phyloP scores from a whole-genome alignment of 2,113 vertebrate genomes.

The Cryptotis parvus region DNA sequence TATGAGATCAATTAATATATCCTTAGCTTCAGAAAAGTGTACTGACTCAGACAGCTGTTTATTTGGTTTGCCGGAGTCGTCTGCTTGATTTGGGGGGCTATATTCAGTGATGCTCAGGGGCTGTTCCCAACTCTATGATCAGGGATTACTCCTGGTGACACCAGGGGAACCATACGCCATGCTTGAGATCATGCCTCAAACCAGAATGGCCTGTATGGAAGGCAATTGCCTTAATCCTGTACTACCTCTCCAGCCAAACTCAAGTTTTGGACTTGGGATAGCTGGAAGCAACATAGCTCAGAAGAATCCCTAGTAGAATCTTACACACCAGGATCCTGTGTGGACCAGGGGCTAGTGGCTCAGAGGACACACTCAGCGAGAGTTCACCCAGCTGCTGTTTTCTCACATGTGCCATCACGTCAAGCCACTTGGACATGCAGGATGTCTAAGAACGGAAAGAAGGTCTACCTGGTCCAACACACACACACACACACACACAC shows the following conservation, averaged over 20 bases:
- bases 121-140: too few relatives aligned
- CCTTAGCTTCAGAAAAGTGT: neutral
- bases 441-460: neutral
- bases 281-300: neutral
- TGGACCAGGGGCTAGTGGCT: neutral
- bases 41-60: neutral
- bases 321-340: slow-evolving; percentile 17
- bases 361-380: neutral
- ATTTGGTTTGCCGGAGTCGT: too few relatives aligned
- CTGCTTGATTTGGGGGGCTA: too few relatives aligned
- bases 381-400: neutral
- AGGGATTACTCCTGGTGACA: neutral
- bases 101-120: too few relatives aligned
- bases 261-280: too few relatives aligned
- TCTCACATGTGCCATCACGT: neutral
- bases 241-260: neutral
- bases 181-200: too few relatives aligned
- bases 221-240: neutral
- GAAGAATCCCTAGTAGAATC: neutral
- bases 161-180: neutral
- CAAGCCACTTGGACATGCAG: neutral
- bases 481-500: too few relatives aligned
- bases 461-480: neutral
- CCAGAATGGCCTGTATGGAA: neutral
- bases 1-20: slow-evolving; percentile 1